Conservation (phyloP, 2,797 vertebrate genomes). For the Rhynchotus rufescens region DNA sequence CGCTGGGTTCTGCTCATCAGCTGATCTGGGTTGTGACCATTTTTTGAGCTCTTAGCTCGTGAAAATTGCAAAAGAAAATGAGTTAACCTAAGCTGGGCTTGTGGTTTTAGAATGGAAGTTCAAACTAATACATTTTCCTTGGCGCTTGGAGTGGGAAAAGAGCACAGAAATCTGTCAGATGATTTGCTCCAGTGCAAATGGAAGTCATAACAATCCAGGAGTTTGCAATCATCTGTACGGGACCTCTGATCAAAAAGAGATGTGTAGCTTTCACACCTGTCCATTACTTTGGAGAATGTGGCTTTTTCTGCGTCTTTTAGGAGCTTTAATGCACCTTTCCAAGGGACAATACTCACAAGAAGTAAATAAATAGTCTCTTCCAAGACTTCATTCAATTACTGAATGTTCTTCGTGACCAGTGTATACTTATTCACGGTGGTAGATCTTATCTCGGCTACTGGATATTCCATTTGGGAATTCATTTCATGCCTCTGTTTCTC, state of each 20-base stretch:
- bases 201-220: not conserved
- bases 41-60: not conserved
- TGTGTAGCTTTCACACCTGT: not conserved
- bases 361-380: not conserved
- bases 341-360: not conserved
- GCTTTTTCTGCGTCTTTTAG: not conserved
- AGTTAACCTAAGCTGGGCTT: not conserved
- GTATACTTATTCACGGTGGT: not conserved
- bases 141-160: not conserved
- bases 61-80: not conserved
- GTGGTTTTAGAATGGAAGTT: constrained; percentile 6
- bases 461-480: not conserved
- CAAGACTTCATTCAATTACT: not conserved
- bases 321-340: fast-evolving
- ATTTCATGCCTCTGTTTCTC: not conserved
- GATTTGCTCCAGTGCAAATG: not conserved
- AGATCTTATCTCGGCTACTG: not conserved
- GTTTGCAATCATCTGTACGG: not conserved
- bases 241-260: not conserved
- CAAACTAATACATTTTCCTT: constrained; percentile 2
- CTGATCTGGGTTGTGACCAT: not conserved
- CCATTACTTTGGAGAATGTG: not conserved
- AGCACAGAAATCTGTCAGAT: not conserved
- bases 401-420: not conserved
- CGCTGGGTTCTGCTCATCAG: not conserved